Percentiles rank a stretch among this genome's conserved stretches.
These are phyloP conservation scores for Drosophila meridionalis DNA, from an alignment of 2,888 invertebrate genomes.

Conservation along the genomic window DNA sequence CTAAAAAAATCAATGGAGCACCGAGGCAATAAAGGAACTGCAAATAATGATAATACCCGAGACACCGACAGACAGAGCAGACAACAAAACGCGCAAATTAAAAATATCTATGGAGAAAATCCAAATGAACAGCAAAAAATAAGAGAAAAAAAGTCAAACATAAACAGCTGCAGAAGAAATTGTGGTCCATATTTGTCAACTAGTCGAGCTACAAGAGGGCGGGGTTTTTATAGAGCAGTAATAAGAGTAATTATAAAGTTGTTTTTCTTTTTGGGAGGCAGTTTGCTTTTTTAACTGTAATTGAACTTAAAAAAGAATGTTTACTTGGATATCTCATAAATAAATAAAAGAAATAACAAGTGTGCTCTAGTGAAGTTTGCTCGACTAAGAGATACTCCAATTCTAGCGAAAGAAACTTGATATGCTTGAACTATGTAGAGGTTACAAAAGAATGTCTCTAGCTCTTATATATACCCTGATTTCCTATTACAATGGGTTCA, in stretches of 20 bases:
- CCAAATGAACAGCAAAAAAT: conserved; percentile 12
- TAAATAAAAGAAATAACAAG: conserved; percentile 7
- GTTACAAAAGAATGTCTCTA: no score
- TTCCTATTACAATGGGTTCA: no score
- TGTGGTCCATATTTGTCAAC: conserved; percentile 59
- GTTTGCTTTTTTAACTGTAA: conserved; percentile 68
- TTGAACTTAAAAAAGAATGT: conserved; percentile 6
- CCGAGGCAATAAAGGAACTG: conserved; percentile 44
- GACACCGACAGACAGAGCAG: conserved; percentile 15
- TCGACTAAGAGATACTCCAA: no score
- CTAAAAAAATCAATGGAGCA: conserved; percentile 65
- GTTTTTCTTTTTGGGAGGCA: conserved; percentile 42
- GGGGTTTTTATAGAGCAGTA: conserved; percentile 16
- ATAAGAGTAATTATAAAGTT: conserved; percentile 51
- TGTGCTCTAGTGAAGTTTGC: no score
- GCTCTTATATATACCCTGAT: no score
- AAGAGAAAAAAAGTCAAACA: conserved; percentile 32
- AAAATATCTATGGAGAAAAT: conserved; percentile 72
- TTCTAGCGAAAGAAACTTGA: no score
- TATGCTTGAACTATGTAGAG: no score
- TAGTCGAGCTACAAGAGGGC: not conserved
- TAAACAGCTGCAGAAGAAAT: conserved; percentile 44
- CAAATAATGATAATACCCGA: conserved; percentile 54
- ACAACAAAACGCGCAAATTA: conserved; percentile 49
- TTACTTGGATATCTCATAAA: conserved; percentile 16